phyloP scores from a whole-genome alignment of 2,888 invertebrate species.

The Cataglyphis altisquamis region DNA sequence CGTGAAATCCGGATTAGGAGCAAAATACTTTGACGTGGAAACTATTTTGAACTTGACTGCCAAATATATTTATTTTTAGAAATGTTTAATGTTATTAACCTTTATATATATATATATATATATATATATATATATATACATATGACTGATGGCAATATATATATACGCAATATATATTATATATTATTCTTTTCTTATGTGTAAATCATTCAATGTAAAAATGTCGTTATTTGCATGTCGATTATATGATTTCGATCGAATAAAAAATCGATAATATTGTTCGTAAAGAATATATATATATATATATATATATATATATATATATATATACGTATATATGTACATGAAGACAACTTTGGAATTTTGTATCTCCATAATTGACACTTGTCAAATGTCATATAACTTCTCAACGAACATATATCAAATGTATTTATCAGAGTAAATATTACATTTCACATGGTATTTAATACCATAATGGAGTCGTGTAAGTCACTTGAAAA shows the following conservation, averaged over 20 bases:
- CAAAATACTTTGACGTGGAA: slow-evolving; percentile 65
- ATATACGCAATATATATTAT: no score
- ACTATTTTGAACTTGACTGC: slow-evolving; percentile 68
- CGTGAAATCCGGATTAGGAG: slow-evolving; percentile 67
- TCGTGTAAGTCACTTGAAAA: neutral
- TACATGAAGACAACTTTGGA: neutral
- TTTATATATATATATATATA: slow-evolving; percentile 37
- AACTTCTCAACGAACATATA: slow-evolving; percentile 5
- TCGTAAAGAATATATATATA: neutral
- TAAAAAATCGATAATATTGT: slow-evolving; percentile 17
- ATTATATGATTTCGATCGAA: slow-evolving; percentile 16
- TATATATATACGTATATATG: neutral
- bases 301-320: no score
- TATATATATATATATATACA: neutral
- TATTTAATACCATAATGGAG: neutral
- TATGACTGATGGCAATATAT: neutral
- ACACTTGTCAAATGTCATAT: slow-evolving; percentile 14
- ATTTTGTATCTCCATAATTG: slow-evolving; percentile 15
- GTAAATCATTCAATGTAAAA: neutral
- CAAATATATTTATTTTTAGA: slow-evolving; percentile 80
- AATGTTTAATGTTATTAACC: slow-evolving; percentile 81
- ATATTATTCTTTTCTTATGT: neutral
- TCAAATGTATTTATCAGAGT: neutral
- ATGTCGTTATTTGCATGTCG: neutral
- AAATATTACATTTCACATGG: neutral